phyloP scores from a whole-genome alignment of 2,888 invertebrate genomes.

The Phalangium opilio region DNA sequence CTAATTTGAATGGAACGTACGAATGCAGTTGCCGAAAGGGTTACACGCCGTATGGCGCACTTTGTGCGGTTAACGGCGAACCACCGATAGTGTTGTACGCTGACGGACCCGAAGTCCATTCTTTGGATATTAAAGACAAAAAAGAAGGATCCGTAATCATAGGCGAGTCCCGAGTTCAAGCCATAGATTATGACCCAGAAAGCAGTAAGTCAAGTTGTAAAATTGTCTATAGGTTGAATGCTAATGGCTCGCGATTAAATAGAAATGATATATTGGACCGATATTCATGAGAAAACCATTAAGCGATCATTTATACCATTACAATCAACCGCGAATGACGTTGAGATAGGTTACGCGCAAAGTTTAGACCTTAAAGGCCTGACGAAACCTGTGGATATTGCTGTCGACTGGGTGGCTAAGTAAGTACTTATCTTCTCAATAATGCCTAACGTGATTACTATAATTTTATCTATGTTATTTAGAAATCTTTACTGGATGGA shows the following conservation, averaged over 20 bases:
- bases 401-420: conserved; percentile 81
- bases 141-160: conserved; percentile 43
- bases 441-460: too few relatives aligned
- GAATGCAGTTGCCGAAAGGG: conserved; percentile 73
- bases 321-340: conserved; percentile 32
- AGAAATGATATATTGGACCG: conserved; percentile 90
- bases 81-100: conserved; percentile 38
- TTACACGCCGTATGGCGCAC: conserved; percentile 54
- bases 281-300: conserved; percentile 74
- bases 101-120: conserved; percentile 73
- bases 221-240: too few relatives aligned
- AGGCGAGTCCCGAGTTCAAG: conserved; percentile 75
- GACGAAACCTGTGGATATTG: conserved; percentile 70
- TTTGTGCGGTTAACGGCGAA: conserved; percentile 48
- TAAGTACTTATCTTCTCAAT: conserved; percentile 23
- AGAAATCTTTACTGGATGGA: conserved; percentile 90
- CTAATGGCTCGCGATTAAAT: too few relatives aligned
- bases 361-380: conserved; percentile 61
- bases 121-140: conserved; percentile 32
- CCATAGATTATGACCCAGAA: conserved; percentile 73
- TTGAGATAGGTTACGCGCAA: conserved; percentile 55
- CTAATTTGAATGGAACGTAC: conserved; percentile 76
- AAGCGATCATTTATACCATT: conserved; percentile 74
- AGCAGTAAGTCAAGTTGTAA: conserved; percentile 25
- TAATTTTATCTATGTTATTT: too few relatives aligned